Conservation (phyloP, 2,888 invertebrate genomes). For the Miltochrista miniata region DNA sequence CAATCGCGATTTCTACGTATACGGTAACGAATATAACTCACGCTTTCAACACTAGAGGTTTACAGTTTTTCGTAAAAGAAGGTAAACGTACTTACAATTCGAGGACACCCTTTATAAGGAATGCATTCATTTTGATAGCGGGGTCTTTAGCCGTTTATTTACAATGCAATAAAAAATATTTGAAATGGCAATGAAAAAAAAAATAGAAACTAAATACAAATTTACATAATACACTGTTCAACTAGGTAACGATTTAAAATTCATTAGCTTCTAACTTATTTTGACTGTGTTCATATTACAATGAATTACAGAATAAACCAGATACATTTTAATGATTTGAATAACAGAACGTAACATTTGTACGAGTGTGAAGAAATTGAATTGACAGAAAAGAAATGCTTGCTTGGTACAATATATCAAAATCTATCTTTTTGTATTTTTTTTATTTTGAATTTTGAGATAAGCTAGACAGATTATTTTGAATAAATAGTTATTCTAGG, state of each 20-base stretch:
- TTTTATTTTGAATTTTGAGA: too few species aligned
- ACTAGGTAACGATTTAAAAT: background rate
- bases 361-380: background rate
- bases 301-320: constrained; percentile 1
- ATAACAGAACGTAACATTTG: background rate
- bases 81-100: background rate
- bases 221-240: background rate
- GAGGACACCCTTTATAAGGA: background rate
- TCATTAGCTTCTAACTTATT: background rate
- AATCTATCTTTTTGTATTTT: too few species aligned
- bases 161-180: background rate
- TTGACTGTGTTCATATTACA: background rate
- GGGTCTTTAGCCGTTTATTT: background rate
- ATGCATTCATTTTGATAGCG: background rate
- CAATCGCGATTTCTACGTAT: constrained; percentile 29
- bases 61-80: background rate
- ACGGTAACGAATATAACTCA: background rate
- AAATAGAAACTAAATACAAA: background rate
- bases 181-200: background rate
- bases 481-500: too few species aligned
- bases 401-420: too few species aligned
- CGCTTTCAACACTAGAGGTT: background rate
- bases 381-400: background rate
- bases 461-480: too few species aligned
- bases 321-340: background rate